Conservation (phyloP, 2,888 invertebrate species). For the Nomada hirtipes region DNA sequence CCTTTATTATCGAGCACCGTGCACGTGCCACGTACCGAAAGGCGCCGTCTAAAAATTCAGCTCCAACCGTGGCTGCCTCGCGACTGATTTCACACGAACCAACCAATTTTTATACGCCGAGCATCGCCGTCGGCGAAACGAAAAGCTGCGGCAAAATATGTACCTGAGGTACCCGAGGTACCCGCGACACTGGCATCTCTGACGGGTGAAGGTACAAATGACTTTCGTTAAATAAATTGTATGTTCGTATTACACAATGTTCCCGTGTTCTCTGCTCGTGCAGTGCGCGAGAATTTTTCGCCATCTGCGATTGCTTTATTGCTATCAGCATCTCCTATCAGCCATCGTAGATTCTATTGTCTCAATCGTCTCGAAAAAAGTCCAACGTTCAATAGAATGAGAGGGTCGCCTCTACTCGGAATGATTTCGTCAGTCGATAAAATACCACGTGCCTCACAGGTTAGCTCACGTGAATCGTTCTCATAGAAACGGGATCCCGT, state of each 20-base stretch:
- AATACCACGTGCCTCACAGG: background rate
- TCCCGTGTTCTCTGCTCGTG: background rate
- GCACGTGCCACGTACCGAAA: conserved; percentile 61
- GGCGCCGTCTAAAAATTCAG: conserved; percentile 35
- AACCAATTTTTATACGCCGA: conserved; percentile 46
- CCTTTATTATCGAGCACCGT: conserved; percentile 58
- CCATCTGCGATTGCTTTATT: too few species aligned
- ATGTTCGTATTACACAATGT: too few species aligned
- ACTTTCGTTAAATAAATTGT: conserved; percentile 3
- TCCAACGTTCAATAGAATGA: conserved; percentile 7
- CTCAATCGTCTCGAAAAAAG: background rate
- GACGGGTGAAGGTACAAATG: conserved; percentile 2
- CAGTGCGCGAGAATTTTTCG: background rate
- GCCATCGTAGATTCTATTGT: conserved; percentile 13
- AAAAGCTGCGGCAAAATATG: conserved; percentile 35
- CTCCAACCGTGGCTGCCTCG: conserved; percentile 26
- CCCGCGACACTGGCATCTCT: conserved; percentile 26
- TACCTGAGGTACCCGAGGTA: conserved; percentile 26
- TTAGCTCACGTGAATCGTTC: background rate
- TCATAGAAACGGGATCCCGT: background rate
- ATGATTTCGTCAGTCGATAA: conserved; percentile 16
- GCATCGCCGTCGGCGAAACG: conserved; percentile 39
- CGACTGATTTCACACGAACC: conserved; percentile 33
- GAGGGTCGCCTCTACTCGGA: conserved; percentile 2
- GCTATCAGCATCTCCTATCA: background rate